Conservation (phyloP, 2,113 vertebrate genomes). For the Theropithecus gelada region DNA sequence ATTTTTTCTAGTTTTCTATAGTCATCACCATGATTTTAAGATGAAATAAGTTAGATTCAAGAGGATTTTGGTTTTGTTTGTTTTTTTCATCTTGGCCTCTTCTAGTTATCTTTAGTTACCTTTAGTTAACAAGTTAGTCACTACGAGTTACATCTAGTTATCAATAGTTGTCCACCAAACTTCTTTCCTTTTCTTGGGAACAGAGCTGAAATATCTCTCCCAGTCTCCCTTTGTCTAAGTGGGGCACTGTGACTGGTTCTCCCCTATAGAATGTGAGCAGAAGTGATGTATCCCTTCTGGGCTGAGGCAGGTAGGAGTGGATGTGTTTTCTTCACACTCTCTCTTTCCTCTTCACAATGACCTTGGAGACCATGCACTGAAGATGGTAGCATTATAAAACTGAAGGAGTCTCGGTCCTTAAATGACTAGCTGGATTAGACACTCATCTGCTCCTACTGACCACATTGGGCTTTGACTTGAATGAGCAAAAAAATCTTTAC, state of each 20-base stretch:
- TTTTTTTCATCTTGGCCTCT: neutral
- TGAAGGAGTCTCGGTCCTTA: neutral
- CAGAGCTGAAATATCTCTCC: neutral
- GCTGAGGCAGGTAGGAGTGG: neutral
- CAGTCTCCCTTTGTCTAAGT: neutral
- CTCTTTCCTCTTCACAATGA: neutral
- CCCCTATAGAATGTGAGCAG: neutral
- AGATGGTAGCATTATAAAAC: neutral
- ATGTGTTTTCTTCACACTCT: neutral
- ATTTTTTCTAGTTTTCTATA: conserved; percentile 36
- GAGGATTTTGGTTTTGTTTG: neutral
- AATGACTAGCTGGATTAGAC: neutral
- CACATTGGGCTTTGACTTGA: conserved; percentile 13
- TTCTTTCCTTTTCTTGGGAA: conserved; percentile 26
- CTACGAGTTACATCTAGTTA: neutral
- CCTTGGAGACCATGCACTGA: neutral
- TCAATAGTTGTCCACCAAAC: neutral
- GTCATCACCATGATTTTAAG: neutral
- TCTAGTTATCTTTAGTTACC: neutral
- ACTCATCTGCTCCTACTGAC: neutral
- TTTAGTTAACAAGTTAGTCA: conserved; percentile 16
- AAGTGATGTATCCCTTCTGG: neutral
- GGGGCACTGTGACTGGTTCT: neutral
- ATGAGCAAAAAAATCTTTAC: neutral
- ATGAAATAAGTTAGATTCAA: neutral